phyloP scores from a whole-genome alignment of 1,140 invertebrate genomes.

The Nasonia vitripennis region DNA sequence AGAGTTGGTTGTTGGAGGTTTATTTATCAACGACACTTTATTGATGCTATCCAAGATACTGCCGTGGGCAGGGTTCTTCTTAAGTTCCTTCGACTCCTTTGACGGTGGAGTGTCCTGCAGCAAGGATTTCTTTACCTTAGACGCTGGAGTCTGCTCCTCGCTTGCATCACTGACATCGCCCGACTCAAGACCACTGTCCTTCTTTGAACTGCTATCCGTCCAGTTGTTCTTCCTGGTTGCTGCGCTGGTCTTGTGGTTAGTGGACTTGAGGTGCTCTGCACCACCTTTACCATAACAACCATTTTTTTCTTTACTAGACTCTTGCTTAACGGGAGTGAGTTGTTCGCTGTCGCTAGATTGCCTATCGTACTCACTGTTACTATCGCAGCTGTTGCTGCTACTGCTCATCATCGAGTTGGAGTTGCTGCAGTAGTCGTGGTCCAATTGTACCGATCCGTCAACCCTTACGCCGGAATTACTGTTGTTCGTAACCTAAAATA shows the following conservation, averaged over 20 bases:
- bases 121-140: not conserved
- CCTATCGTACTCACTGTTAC: conserved; percentile 55
- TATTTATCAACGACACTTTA: conserved; percentile 22
- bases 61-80: not conserved
- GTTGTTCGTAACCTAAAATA: conserved; percentile 38
- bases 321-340: conserved; percentile 44
- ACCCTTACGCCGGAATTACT: not conserved
- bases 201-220: conserved; percentile 64
- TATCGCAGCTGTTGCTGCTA: conserved; percentile 40
- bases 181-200: conserved; percentile 72
- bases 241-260: conserved; percentile 28
- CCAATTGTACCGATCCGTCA: conserved; percentile 69
- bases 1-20: not conserved
- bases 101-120: not conserved
- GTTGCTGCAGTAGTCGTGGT: conserved; percentile 76
- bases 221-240: conserved; percentile 43
- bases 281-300: conserved; percentile 27
- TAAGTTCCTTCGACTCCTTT: conserved; percentile 27
- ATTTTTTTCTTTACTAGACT: conserved; percentile 12
- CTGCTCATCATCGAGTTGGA: conserved; percentile 47
- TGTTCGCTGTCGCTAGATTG: conserved; percentile 52
- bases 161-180: conserved; percentile 69
- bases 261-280: conserved; percentile 33
- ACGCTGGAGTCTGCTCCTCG: conserved; percentile 57
- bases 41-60: not conserved